Percentiles rank a stretch among this genome's conserved stretches.
These are phyloP conservation scores for Cephus rjabovi DNA, from an alignment of 2,888 invertebrate species.

Conservation along the genomic window DNA sequence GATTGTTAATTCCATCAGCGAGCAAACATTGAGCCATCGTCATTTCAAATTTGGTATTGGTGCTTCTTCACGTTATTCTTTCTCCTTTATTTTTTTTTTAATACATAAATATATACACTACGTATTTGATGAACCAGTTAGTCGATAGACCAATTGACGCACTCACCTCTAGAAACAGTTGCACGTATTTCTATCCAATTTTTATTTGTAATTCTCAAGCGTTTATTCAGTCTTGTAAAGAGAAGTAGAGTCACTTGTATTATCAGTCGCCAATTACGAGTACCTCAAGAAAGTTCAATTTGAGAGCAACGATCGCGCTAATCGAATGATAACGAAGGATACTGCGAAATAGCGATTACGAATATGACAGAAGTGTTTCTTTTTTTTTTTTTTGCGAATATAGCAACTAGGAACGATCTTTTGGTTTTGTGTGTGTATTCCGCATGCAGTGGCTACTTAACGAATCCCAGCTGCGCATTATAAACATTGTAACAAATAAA, in stretches of 20 bases:
- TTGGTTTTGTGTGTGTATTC: neutral
- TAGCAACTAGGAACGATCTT: neutral
- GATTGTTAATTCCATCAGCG: conserved; percentile 23
- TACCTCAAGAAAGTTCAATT: neutral
- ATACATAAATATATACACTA: conserved; percentile 23
- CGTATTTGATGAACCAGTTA: conserved; percentile 23
- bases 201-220: neutral
- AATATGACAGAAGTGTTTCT: neutral
- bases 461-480: neutral
- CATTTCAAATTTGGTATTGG: conserved; percentile 19
- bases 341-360: neutral
- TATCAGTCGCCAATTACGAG: neutral
- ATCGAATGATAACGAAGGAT: neutral
- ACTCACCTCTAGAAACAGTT: neutral
- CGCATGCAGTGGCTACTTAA: neutral
- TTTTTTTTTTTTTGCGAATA: neutral
- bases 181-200: neutral
- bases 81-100: conserved; percentile 17
- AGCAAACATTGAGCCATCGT: neutral
- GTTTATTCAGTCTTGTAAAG: neutral
- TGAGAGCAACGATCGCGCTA: neutral
- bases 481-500: conserved; percentile 8
- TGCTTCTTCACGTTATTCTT: conserved; percentile 12
- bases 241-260: neutral
- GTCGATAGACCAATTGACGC: neutral